A percentile compares a stretch with the other conserved stretches of the same genome.
phyloP scores from a whole-genome alignment of 2,888 invertebrate genomes.

The Taphrorychus bicolor region DNA sequence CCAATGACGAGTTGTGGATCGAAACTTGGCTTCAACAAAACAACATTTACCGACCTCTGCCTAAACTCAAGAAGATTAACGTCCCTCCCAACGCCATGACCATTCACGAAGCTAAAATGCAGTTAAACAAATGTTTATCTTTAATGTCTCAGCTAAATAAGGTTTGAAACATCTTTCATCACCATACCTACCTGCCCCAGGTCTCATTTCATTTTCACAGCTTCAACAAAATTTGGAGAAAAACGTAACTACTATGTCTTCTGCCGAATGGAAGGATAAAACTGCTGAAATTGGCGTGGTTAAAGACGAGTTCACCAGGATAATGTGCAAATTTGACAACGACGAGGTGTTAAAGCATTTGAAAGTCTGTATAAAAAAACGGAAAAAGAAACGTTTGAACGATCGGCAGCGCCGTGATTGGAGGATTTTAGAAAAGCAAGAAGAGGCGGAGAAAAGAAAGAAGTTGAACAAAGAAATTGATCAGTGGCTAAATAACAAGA shows the following conservation, averaged over 20 bases:
- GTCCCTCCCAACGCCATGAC: conserved; percentile 46
- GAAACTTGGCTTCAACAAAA: conserved; percentile 56
- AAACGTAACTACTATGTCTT: conserved; percentile 60
- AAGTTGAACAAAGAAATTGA: conserved; percentile 70
- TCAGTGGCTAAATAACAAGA: conserved; percentile 70
- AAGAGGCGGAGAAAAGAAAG: conserved; percentile 58
- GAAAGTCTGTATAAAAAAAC: conserved; percentile 60
- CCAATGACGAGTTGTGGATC: conserved; percentile 57
- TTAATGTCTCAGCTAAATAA: conserved; percentile 56
- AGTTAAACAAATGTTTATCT: conserved; percentile 51
- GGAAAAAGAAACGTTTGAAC: conserved; percentile 60
- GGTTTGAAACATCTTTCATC: too few relatives aligned
- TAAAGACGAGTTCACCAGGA: conserved; percentile 61
- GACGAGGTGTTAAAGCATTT: conserved; percentile 59
- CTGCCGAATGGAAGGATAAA: conserved; percentile 65
- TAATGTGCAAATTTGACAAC: conserved; percentile 58
- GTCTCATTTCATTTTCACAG: too few relatives aligned
- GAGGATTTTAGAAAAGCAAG: conserved; percentile 57
- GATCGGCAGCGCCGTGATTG: conserved; percentile 63
- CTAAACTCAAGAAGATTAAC: conserved; percentile 50
- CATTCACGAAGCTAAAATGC: conserved; percentile 56
- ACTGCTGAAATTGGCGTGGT: conserved; percentile 62
- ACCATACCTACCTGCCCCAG: too few relatives aligned
- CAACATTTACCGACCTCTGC: conserved; percentile 47
- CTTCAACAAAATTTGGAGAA: conserved; percentile 59